Conservation (phyloP, 2,888 invertebrate species). For the Meiosimyza platycephala region DNA sequence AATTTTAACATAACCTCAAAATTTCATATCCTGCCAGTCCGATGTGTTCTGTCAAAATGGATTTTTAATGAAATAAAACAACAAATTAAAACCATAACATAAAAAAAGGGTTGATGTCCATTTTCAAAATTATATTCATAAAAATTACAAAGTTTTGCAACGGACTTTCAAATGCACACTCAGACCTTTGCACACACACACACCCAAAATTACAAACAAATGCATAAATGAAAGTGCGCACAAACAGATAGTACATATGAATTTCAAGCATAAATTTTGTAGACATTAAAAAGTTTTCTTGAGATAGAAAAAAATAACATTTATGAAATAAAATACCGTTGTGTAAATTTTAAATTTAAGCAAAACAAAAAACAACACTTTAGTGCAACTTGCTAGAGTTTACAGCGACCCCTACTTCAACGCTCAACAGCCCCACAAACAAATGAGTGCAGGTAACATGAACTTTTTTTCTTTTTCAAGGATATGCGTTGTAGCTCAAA, state of each 20-base stretch:
- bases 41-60: constrained; percentile 22
- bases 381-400: neutral
- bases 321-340: constrained; percentile 7
- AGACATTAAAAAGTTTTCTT: constrained; percentile 6
- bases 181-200: neutral
- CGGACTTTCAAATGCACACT: neutral
- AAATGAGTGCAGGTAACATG: too few species aligned
- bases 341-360: neutral
- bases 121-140: constrained; percentile 32
- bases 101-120: constrained; percentile 13
- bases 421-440: too few species aligned
- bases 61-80: constrained; percentile 30
- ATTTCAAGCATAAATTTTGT: neutral
- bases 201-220: neutral
- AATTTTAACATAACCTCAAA: constrained; percentile 37
- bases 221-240: neutral
- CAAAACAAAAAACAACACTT: neutral
- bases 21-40: constrained; percentile 5
- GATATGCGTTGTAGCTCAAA: too few species aligned
- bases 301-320: neutral
- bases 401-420: too few species aligned
- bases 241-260: constrained; percentile 5
- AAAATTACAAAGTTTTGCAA: constrained; percentile 25
- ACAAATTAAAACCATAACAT: constrained; percentile 13
- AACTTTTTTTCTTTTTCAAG: too few species aligned